Base-by-base conservation (phyloP, 2,888 invertebrate genomes). In the Drosophila demipolita region DNA sequence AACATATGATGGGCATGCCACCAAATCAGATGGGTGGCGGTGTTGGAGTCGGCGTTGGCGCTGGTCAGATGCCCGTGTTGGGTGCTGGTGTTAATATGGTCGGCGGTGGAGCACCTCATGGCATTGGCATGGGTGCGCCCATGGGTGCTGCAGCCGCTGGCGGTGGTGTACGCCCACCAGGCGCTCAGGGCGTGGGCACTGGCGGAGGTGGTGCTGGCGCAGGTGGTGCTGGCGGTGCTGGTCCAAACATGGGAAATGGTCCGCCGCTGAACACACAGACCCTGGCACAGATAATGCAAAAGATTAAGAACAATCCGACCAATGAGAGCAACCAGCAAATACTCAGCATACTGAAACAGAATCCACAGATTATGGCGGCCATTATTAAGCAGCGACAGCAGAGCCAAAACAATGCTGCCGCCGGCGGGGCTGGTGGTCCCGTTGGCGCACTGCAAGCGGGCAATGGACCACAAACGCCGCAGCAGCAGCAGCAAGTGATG, bases 301-400 rank as follows among this genome's bases (percentile, higher is more conserved):
- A 98, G 71, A 94, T 99, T 61, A 96, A 97, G 86, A 97, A 97
- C 85, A 98, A 98, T 61, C 96, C 96, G 85, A 96, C 97, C 57
- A 97, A 97, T 79, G 98, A 98, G 91, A 98, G 99, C 92, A 98
- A 99, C 91, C 96, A 96, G 91, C 97, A 97, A 93, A 96, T 97
- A 73, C 94, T 98, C 75, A 96, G 96, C 90, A 98, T 99, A 91
- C 95, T 99, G 77, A 98, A 98, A 93, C 96, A 97, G 78, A 98
- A 98, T 94, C 99, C 99, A 48, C 97, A 97, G 87, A 94, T 99
- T 54, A 98, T 99, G 98, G 98, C 98, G 65, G 98, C 98, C 63
- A 98, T 98, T 92, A 97, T 99, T 80, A 98, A 98, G 91, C 97
- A 97, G 93, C 94, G 97, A 92, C 96, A 96, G 94, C 95, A 93